A percentile compares a stretch with the other conserved stretches of the same genome.
These are phyloP conservation scores for Netelia inedita DNA, from an alignment of 2,888 invertebrate genomes.

Conservation along the genomic window DNA sequence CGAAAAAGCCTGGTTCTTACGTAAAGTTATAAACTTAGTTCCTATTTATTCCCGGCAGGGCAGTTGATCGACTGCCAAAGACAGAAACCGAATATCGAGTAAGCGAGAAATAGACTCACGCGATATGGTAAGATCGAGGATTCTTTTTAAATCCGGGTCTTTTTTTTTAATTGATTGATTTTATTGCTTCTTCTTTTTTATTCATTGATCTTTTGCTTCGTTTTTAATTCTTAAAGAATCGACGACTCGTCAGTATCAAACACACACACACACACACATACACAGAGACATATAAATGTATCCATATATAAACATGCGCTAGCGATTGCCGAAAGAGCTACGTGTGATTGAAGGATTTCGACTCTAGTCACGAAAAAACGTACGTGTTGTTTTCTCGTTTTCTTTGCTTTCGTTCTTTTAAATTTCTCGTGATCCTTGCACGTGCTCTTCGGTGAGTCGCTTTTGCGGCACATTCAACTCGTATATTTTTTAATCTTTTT, in stretches of 20 bases:
- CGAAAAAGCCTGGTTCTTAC: conserved; percentile 49
- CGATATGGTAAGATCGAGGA: conserved; percentile 20
- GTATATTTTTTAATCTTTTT: conserved; percentile 28
- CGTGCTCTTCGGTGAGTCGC: conserved; percentile 11
- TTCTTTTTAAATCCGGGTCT: conserved; percentile 38
- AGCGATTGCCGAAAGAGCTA: conserved; percentile 42
- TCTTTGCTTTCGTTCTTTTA: conserved; percentile 30
- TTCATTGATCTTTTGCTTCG: conserved; percentile 30
- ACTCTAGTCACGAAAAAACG: conserved; percentile 68
- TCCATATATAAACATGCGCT: conserved; percentile 27
- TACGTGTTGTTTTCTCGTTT: conserved; percentile 53
- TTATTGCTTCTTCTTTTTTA: conserved; percentile 32
- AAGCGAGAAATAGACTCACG: conserved; percentile 51
- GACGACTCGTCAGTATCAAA: conserved; percentile 50
- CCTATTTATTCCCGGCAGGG: conserved; percentile 75
- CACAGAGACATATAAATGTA: conserved; percentile 21
- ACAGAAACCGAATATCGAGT: conserved; percentile 53
- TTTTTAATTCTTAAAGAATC: conserved; percentile 45
- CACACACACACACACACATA: conserved; percentile 30
- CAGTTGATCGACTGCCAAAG: conserved; percentile 52
- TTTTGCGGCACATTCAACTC: not conserved
- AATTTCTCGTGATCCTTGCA: conserved; percentile 22
- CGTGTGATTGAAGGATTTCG: conserved; percentile 61
- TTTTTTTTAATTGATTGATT: conserved; percentile 39
- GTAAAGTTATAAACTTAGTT: conserved; percentile 76